Conservation (phyloP, 2,888 invertebrate species). For the Tenodera sinensis region DNA sequence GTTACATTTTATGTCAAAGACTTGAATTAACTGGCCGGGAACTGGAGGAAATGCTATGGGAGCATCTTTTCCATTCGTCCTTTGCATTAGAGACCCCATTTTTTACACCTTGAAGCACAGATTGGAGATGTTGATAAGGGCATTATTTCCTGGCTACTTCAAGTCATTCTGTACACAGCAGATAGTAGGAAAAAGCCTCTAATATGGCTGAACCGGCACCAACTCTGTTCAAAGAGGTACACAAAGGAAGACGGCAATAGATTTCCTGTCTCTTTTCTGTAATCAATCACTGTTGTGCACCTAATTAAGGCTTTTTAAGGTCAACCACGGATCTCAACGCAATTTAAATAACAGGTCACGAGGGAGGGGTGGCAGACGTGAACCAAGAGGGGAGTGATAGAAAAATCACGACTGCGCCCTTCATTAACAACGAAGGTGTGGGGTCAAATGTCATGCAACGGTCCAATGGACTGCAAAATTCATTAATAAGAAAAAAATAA, state of each 20-base stretch:
- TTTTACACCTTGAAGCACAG: neutral
- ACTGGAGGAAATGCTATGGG: neutral
- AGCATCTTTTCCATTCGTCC: neutral
- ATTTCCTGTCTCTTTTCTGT: neutral
- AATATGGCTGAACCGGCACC: neutral
- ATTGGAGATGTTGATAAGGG: neutral
- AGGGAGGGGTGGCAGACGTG: neutral
- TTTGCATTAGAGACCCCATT: neutral
- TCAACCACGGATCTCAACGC: slow-evolving; percentile 27
- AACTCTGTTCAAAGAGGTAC: neutral
- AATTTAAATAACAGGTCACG: slow-evolving; percentile 27
- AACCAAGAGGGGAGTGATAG: neutral
- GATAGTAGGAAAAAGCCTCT: neutral
- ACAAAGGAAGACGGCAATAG: slow-evolving; percentile 7
- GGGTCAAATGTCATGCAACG: slow-evolving; percentile 9
- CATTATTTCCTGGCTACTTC: neutral
- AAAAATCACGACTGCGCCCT: slow-evolving; percentile 15
- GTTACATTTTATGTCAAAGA: neutral
- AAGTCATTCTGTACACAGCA: neutral
- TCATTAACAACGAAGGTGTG: slow-evolving; percentile 21
- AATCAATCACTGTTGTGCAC: slow-evolving; percentile 21
- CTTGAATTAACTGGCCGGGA: neutral
- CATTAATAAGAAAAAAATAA: slow-evolving; percentile 2
- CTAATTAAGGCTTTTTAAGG: slow-evolving; percentile 26
- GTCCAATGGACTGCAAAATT: slow-evolving; percentile 13